Evolutionary conservation across 2,113 vertebrate species (phyloP).

Genomic region (Caranx ignobilis): DNA sequence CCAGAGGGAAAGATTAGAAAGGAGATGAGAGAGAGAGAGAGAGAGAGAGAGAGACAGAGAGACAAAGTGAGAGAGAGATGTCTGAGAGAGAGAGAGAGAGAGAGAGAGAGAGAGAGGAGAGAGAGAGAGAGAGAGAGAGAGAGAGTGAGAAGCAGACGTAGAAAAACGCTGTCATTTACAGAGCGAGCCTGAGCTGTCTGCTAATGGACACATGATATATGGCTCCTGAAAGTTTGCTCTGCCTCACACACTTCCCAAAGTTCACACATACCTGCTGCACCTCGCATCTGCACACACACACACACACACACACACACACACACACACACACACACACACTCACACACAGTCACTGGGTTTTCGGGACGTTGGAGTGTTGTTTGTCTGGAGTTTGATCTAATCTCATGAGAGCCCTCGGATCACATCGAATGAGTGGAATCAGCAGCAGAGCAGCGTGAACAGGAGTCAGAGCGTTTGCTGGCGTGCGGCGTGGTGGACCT

Average conservation of each 20-base stretch:
- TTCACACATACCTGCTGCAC: slow-evolving; percentile 48
- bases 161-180: slow-evolving; percentile 74
- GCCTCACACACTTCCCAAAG: slow-evolving; percentile 50
- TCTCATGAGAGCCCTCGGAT: slow-evolving; percentile 30
- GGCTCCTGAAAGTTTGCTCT: slow-evolving; percentile 52
- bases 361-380: slow-evolving; percentile 9
- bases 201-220: slow-evolving; percentile 71
- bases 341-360: not conserved
- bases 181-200: slow-evolving; percentile 40
- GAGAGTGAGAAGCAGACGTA: slow-evolving; percentile 29
- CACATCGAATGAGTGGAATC: slow-evolving; percentile 24
- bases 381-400: slow-evolving; percentile 9
- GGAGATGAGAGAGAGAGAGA: slow-evolving; percentile 23
- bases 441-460: slow-evolving; percentile 16
- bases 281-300: slow-evolving; percentile 5
- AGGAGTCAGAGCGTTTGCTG: not conserved
- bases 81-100: slow-evolving; percentile 10
- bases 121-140: not conserved
- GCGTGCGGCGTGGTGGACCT: slow-evolving; percentile 24
- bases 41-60: slow-evolving; percentile 11
- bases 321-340: no score
- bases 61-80: slow-evolving; percentile 36
- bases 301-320: no score
- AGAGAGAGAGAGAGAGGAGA: slow-evolving; percentile 41
- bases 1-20: slow-evolving; percentile 47